Conservation (phyloP, 2,888 invertebrate genomes). For the Drosophila mimica region DNA sequence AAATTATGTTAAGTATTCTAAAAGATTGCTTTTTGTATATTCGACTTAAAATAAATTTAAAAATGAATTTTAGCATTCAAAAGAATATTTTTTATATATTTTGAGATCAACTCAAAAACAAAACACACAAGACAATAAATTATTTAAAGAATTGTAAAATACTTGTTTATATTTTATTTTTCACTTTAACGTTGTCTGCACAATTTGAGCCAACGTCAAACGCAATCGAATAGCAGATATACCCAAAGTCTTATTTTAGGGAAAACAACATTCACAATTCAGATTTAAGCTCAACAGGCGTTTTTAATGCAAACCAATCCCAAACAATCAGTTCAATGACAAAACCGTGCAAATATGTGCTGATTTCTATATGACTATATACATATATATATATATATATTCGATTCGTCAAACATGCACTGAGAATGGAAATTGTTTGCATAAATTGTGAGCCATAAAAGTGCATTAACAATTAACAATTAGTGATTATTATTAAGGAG, state of each 20-base stretch:
- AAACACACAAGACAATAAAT: background rate
- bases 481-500: constrained; percentile 28
- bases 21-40: background rate
- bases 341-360: constrained; percentile 60
- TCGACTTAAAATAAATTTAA: background rate
- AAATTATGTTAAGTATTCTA: background rate
- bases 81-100: background rate
- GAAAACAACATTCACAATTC: constrained; percentile 69
- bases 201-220: background rate
- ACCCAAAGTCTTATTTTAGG: background rate
- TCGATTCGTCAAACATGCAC: constrained; percentile 10
- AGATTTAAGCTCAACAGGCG: constrained; percentile 40
- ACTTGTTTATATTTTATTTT: background rate
- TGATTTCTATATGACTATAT: constrained; percentile 1
- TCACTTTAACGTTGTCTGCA: background rate
- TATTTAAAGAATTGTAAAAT: accelerated
- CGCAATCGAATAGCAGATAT: background rate
- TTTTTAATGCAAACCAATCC: constrained; percentile 41
- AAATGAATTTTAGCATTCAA: background rate
- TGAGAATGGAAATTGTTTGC: constrained; percentile 58
- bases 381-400: background rate
- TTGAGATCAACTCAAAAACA: no score
- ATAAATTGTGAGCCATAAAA: constrained; percentile 76
- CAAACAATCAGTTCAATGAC: constrained; percentile 74
- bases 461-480: constrained; percentile 70